These are phyloP conservation scores for Saccopteryx leptura DNA, from an alignment of 2,113 vertebrate species.

Conservation along the genomic window DNA sequence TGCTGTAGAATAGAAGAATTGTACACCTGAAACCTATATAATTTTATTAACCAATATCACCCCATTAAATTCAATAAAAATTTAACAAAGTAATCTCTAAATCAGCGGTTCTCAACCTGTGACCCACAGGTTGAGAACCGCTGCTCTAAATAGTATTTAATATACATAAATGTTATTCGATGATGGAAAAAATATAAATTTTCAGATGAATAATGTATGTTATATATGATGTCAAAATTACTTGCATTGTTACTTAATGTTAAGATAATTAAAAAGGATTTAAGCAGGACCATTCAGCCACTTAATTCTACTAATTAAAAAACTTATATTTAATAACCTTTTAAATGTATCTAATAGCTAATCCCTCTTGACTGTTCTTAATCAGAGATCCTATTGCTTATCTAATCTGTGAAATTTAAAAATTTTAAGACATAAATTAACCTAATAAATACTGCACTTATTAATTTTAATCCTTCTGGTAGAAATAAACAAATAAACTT, in stretches of 20 bases:
- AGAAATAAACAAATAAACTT: slow-evolving; percentile 46
- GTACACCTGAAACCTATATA: neutral
- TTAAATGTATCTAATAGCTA: slow-evolving; percentile 25
- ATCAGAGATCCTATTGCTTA: slow-evolving; percentile 10
- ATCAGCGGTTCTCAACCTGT: neutral
- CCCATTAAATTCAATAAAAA: neutral
- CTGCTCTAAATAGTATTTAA: slow-evolving; percentile 15
- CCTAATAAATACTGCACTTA: neutral
- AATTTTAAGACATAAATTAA: slow-evolving; percentile 30
- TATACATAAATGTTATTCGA: slow-evolving; percentile 25
- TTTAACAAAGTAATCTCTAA: slow-evolving; percentile 34
- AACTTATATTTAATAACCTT: neutral
- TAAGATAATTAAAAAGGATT: slow-evolving; percentile 52
- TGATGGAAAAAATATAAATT: slow-evolving; percentile 4
- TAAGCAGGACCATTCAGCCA: neutral
- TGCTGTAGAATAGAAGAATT: neutral
- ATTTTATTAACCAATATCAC: neutral
- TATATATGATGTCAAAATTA: slow-evolving; percentile 17
- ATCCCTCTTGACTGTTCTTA: slow-evolving; percentile 36
- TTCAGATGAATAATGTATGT: slow-evolving; percentile 19
- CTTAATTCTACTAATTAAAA: slow-evolving; percentile 22
- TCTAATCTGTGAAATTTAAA: slow-evolving; percentile 3
- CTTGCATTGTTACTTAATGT: slow-evolving; percentile 38
- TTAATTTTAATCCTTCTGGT: slow-evolving; percentile 40
- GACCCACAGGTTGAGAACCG: no score